A percentile compares a stretch with the other conserved stretches of the same genome.
These are phyloP conservation scores for Bruchidius siliquastri DNA, from an alignment of 2,888 invertebrate genomes.

Conservation along the genomic window DNA sequence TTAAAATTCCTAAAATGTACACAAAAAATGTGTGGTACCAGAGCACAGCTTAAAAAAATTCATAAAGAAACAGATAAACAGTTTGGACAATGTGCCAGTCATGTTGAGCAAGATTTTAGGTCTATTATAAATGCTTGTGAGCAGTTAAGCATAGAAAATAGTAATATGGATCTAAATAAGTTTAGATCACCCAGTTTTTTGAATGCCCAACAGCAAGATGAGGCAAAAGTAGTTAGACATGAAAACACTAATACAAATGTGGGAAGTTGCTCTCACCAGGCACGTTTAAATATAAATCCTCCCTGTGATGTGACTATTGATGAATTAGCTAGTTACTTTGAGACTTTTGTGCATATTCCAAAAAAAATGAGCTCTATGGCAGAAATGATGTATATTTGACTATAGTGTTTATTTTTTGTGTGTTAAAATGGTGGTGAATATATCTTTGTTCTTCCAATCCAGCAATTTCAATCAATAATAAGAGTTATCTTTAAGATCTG, in stretches of 20 bases:
- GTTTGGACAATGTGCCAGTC: constrained; percentile 37
- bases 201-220: constrained; percentile 28
- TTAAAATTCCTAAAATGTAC: constrained; percentile 49
- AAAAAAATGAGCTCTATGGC: constrained; percentile 98
- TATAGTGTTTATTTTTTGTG: neutral
- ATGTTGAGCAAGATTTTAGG: constrained; percentile 41
- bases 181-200: constrained; percentile 38
- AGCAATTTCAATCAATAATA: neutral
- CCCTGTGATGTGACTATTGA: constrained; percentile 87
- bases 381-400: constrained; percentile 95
- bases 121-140: constrained; percentile 45
- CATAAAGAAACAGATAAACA: constrained; percentile 27
- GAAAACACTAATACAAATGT: constrained; percentile 26
- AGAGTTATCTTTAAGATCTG: too few relatives aligned
- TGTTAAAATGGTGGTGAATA: neutral
- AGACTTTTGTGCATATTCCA: constrained; percentile 92
- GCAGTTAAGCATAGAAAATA: constrained; percentile 39
- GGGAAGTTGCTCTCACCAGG: constrained; percentile 71
- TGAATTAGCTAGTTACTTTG: constrained; percentile 92
- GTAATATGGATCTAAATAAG: constrained; percentile 19
- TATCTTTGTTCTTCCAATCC: neutral
- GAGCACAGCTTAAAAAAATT: constrained; percentile 15
- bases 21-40: constrained; percentile 20
- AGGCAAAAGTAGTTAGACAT: constrained; percentile 10
- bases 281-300: constrained; percentile 57